phyloP scores from a whole-genome alignment of 2,113 vertebrate species.

The Morphnarchus princeps region DNA sequence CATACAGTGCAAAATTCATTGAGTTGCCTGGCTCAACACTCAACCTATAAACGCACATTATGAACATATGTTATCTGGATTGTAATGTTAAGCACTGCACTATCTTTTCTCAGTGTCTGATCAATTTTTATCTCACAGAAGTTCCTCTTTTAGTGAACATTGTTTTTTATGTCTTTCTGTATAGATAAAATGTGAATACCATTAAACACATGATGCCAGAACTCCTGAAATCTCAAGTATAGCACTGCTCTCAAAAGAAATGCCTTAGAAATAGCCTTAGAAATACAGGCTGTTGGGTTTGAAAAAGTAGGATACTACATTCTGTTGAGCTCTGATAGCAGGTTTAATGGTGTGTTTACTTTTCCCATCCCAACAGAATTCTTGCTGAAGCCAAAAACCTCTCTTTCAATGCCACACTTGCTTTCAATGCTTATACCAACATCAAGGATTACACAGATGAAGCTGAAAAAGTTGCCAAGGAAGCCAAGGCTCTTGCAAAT shows the following conservation, averaged over 20 bases:
- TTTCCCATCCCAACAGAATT: conserved; percentile 78
- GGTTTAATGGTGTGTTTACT: conserved; percentile 15
- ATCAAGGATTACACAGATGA: conserved; percentile 89
- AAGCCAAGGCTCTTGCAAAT: conserved; percentile 80
- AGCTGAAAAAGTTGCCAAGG: conserved; percentile 87
- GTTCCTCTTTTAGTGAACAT: background rate
- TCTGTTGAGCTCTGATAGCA: background rate
- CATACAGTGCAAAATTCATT: background rate
- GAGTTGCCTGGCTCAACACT: background rate
- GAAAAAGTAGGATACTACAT: background rate
- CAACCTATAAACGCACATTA: background rate
- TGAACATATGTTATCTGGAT: background rate
- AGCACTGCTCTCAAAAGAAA: background rate
- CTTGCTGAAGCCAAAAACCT: conserved; percentile 93
- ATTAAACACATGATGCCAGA: background rate
- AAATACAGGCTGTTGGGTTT: background rate
- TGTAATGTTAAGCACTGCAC: background rate
- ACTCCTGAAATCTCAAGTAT: background rate
- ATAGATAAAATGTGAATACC: background rate
- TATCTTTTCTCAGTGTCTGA: background rate
- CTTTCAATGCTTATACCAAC: conserved; percentile 95
- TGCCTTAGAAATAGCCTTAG: background rate
- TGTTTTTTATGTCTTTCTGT: background rate
- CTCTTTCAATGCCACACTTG: conserved; percentile 96
- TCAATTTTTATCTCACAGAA: background rate